Evolutionary conservation across 2,797 vertebrate genomes (phyloP).

Genomic region (Enteromius fasciolatus): DNA sequence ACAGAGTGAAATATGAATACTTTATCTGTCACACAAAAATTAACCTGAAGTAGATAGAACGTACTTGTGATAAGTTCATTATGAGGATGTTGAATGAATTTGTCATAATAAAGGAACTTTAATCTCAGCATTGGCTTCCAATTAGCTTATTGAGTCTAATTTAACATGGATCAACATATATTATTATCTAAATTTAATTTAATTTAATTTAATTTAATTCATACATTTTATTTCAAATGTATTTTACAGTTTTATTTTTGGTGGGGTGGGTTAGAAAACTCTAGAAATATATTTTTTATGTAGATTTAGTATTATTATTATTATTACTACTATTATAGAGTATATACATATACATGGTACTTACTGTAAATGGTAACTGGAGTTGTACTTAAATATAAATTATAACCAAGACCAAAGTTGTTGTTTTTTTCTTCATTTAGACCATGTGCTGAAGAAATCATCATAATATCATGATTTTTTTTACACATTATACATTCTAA

Average conservation of each 20-base stretch:
- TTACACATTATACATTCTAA: background rate
- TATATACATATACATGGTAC: background rate
- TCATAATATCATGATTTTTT: background rate
- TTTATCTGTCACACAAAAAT: background rate
- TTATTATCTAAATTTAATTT: background rate
- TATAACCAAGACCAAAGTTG: background rate
- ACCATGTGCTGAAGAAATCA: background rate
- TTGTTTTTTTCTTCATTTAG: background rate
- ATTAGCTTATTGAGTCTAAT: background rate
- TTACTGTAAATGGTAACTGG: background rate
- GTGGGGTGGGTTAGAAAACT: too few relatives aligned
- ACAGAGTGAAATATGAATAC: background rate
- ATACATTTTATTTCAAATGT: background rate
- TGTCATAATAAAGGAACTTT: background rate
- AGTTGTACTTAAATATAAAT: background rate
- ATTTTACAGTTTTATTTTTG: too few relatives aligned
- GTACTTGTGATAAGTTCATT: background rate
- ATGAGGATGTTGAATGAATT: conserved; percentile 2
- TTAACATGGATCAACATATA: background rate
- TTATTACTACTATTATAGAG: background rate
- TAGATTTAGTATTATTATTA: background rate
- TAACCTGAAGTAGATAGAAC: background rate
- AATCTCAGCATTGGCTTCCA: background rate
- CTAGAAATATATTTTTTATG: background rate
- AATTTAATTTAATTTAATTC: background rate